phyloP scores from a whole-genome alignment of 2,888 invertebrate species.

The Baccha elongata region DNA sequence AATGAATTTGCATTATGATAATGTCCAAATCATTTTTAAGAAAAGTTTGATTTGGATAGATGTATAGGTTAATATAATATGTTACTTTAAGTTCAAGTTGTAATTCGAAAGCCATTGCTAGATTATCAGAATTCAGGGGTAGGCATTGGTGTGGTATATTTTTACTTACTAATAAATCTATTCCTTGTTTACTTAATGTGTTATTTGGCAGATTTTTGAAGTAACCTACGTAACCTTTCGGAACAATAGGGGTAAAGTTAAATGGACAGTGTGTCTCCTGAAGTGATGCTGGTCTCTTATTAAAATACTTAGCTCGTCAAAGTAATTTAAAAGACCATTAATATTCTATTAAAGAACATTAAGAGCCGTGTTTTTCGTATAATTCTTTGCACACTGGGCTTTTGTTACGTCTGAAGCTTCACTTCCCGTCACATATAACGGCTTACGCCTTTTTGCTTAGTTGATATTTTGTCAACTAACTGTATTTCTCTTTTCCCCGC shows the following conservation, averaged over 20 bases:
- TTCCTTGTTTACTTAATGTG: background rate
- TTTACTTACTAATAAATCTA: slow-evolving; percentile 5
- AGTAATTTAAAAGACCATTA: background rate
- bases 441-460: too few relatives aligned
- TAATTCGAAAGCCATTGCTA: background rate
- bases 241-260: too few relatives aligned
- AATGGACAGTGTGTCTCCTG: too few relatives aligned
- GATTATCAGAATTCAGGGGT: background rate
- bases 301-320: background rate
- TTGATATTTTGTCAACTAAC: too few relatives aligned
- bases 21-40: slow-evolving; percentile 2
- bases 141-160: background rate
- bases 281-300: background rate
- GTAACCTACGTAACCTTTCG: background rate
- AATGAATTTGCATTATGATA: slow-evolving; percentile 8
- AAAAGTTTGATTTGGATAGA: background rate
- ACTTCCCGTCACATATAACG: too few relatives aligned
- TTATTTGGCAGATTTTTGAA: background rate
- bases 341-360: too few relatives aligned
- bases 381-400: too few relatives aligned
- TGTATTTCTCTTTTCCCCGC: too few relatives aligned
- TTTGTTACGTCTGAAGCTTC: too few relatives aligned
- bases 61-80: background rate
- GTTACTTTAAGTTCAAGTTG: background rate
- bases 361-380: too few relatives aligned